Base-by-base conservation (phyloP, 2,113 vertebrate species). In the Fulmarus glacialis region DNA sequence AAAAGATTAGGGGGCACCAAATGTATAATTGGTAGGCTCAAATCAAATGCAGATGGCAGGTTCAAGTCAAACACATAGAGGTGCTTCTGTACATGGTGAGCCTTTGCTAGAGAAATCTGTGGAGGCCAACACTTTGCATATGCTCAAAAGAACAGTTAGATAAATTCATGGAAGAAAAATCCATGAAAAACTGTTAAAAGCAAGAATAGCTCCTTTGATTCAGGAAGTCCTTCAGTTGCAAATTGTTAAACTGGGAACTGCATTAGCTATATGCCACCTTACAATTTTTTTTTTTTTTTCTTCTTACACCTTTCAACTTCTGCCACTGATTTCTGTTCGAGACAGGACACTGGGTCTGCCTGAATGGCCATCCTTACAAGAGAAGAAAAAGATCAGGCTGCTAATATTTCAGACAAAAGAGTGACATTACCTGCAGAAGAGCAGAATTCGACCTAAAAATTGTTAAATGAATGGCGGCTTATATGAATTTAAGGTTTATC, bases 211-310 rank as follows among this genome's bases (percentile, higher is more conserved):
- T 73, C 11, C 63, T 70, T 83, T 92, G 56, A 71, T 47, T 87
- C 43, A 64, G 19, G 40, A 86, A 52, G 16, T 58, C 22, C 45
- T 48, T 70, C 63, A 14, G 11, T 2, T 82, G 72, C n/a, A 34
- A n/a, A 9, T 48, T 47, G 47, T 90, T 94, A 32, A 81, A 11
- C 15, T 64, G 53, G 60, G 14, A 83, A 63, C 17, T 75, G 36
- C 22, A 2, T 66, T 45, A 55, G 42, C 21, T 26, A 53, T 80
- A 84, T 73, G 34, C 12, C 13, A 21, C 38, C 83, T 43, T 1
- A n/a, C 8, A 6, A 8, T 0, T 0, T 15, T 48, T 36, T 26
- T 20, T 20, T 12, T 18, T 50, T 43, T 47, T 26, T 15, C 13
- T 87, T 85, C 18, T 40, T 81, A 14, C 5, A 36, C 21, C 18